Evolutionary conservation across 2,797 vertebrate genomes (phyloP).

Genomic region (Numenius phaeopus): DNA sequence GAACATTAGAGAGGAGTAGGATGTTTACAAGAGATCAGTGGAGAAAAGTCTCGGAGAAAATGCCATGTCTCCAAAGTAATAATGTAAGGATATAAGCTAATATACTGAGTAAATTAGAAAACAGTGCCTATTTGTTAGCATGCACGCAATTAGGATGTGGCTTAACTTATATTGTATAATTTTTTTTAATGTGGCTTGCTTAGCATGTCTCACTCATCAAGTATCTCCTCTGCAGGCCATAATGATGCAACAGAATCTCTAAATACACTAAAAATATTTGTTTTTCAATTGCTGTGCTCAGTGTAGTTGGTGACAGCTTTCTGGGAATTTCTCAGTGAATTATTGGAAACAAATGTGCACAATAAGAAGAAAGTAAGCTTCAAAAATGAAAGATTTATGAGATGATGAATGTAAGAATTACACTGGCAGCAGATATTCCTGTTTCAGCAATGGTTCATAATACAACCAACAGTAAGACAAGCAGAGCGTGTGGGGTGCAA

Average conservation of each 20-base stretch:
- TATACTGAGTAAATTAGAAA: slow-evolving; percentile 35
- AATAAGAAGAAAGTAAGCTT: background rate
- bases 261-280: slow-evolving; percentile 55
- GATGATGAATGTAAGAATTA: background rate
- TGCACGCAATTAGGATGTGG: slow-evolving; percentile 30
- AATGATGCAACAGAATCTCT: slow-evolving; percentile 45
- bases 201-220: slow-evolving; percentile 20
- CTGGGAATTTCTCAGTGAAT: slow-evolving; percentile 31
- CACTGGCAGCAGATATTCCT: background rate
- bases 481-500: background rate
- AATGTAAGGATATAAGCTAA: background rate
- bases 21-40: background rate
- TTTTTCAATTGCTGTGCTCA: slow-evolving; percentile 39
- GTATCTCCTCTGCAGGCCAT: background rate
- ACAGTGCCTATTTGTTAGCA: slow-evolving; percentile 8
- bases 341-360: slow-evolving; percentile 38
- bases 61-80: background rate
- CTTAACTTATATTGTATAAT: background rate
- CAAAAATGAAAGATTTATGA: slow-evolving; percentile 28
- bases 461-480: background rate
- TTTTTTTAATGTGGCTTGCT: slow-evolving; percentile 27
- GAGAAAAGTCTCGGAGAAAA: background rate
- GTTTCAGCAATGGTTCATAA: background rate
- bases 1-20: background rate
- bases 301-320: slow-evolving; percentile 56